Evolutionary conservation across 2,888 invertebrate genomes (phyloP), one percentile per base, ranked within the genome.

Genomic region (Yponomeuta plumbellus): DNA sequence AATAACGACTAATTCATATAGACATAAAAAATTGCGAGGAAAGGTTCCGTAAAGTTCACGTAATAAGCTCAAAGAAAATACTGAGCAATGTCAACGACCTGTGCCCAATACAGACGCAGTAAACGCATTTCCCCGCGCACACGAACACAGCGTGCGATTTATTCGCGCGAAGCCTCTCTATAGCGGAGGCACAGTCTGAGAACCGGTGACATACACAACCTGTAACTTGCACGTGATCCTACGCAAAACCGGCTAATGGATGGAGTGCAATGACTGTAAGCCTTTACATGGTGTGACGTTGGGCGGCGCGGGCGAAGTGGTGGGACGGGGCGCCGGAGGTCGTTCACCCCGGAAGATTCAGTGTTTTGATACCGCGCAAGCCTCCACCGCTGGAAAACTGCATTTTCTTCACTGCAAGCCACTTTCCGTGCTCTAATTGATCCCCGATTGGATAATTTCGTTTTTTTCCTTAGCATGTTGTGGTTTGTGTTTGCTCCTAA

Each of bases 281-380:
- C 23, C 59, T 59, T 52, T 21, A 11, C 34, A 61, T 61, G 39
- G 61, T 34, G 61, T 61, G 61, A 26, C 26, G 61, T 23, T n/a
- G 66, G 58, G 66, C 64, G 67, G 66, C 26, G 66, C 64, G 67
- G 64, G 67, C 13, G 66, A 74, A 73, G 74, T 79, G 79, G 79
- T 77, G 79, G 79, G 78, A 52, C 44, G 76, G 80, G 79, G 83
- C 79, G 83, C 74, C 75, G 71, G 75, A 77, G 91, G 89, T 76
- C 90, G 79, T 88, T 88, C 85, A 92, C 91, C 91, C 89, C 91
- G 90, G 88, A 89, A 90, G 87, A 92, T 89, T 84, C 89, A 89
- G 84, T 91, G 90, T 91, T 91, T 90, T 91, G 90, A 90, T 91
- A 89, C 86, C 84, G 84, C 84, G 77, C 80, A 80, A 88, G 87